Evolutionary conservation across 2,797 vertebrate genomes (phyloP).

Genomic region (Protonibea diacanthus): DNA sequence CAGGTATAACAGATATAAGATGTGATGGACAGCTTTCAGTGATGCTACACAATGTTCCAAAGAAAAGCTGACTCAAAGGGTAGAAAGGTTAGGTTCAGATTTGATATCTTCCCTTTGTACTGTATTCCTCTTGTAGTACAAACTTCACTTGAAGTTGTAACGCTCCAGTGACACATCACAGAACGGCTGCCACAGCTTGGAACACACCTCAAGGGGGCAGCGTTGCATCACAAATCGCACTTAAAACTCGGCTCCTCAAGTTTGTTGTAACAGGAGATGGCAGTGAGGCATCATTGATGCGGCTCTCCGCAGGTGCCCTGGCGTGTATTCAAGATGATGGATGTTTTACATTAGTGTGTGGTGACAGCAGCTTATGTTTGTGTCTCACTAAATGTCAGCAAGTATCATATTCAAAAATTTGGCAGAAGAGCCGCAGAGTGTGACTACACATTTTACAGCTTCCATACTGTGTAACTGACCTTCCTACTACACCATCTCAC

Average conservation of each 20-base stretch:
- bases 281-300: slow-evolving; percentile 59
- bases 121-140: not conserved
- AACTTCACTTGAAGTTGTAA: not conserved
- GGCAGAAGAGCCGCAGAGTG: slow-evolving; percentile 55
- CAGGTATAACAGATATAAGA: not conserved
- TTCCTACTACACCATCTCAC: slow-evolving; percentile 44
- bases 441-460: slow-evolving; percentile 62
- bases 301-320: slow-evolving; percentile 65
- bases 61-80: not conserved
- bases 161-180: not conserved
- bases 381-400: slow-evolving; percentile 80
- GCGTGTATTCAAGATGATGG: slow-evolving; percentile 76
- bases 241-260: slow-evolving; percentile 16
- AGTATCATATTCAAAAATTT: slow-evolving; percentile 78
- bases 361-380: slow-evolving; percentile 83
- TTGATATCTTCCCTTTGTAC: not conserved
- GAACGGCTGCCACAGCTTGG: not conserved
- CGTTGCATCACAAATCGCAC: slow-evolving; percentile 49
- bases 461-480: slow-evolving; percentile 64
- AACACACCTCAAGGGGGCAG: slow-evolving; percentile 66
- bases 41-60: not conserved
- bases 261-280: slow-evolving; percentile 66
- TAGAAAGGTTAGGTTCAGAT: slow-evolving; percentile 9
- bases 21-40: not conserved
- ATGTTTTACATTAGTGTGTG: slow-evolving; percentile 80